Percentiles rank a stretch among this genome's conserved stretches.
phyloP scores from a whole-genome alignment of 2,113 vertebrate species.

The Silurus glanis region DNA sequence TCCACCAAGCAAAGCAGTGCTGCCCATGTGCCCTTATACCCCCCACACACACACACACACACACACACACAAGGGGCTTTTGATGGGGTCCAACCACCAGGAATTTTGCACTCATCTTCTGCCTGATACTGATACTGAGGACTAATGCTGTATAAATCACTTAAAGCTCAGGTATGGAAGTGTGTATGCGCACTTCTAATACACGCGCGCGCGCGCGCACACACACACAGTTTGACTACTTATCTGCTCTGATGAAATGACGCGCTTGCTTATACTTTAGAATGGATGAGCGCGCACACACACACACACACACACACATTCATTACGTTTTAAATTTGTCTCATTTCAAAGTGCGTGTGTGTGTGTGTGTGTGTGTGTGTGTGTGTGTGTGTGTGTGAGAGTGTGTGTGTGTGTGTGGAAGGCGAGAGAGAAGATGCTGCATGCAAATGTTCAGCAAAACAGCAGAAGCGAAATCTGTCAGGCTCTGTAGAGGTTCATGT shows the following conservation, averaged over 20 bases:
- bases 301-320: not conserved
- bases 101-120: not conserved
- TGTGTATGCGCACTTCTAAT: not conserved
- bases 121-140: too few species aligned
- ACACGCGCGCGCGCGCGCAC: not conserved
- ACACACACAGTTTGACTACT: not conserved
- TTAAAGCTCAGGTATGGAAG: not conserved
- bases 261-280: slow-evolving; percentile 26
- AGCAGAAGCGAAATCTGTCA: not conserved
- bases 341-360: slow-evolving; percentile 7
- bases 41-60: not conserved
- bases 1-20: too few species aligned
- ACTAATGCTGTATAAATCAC: slow-evolving; percentile 7
- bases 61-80: too few species aligned
- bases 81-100: too few species aligned
- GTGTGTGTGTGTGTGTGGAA: not conserved
- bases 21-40: too few species aligned
- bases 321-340: slow-evolving; percentile 5
- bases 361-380: not conserved
- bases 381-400: not conserved
- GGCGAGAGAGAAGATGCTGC: not conserved
- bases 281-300: slow-evolving; percentile 2
- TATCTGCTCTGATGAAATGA: slow-evolving; percentile 24
- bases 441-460: not conserved
- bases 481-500: not conserved